These are phyloP conservation scores for Athalia circularis DNA, from an alignment of 2,888 invertebrate genomes.

Conservation along the genomic window DNA sequence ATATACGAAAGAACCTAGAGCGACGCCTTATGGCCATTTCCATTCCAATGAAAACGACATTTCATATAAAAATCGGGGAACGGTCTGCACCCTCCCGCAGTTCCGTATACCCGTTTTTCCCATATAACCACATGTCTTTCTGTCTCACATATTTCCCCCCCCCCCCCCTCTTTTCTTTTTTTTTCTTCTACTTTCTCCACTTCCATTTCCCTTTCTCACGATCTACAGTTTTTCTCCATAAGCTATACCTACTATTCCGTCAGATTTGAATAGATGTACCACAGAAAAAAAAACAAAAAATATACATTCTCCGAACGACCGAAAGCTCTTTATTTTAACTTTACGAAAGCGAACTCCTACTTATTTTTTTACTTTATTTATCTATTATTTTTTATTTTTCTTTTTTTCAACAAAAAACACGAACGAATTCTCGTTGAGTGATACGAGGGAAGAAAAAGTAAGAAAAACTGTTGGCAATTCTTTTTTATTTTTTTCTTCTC, in stretches of 20 bases:
- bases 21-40: constrained; percentile 39
- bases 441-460: not conserved
- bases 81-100: not conserved
- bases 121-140: constrained; percentile 27
- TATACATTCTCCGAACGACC: constrained; percentile 5
- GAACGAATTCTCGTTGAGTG: constrained; percentile 13
- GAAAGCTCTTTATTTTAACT: constrained; percentile 37
- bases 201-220: not conserved
- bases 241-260: not conserved
- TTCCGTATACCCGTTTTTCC: not conserved
- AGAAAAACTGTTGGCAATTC: no score
- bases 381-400: no score
- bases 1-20: constrained; percentile 24
- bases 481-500: no score
- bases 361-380: no score
- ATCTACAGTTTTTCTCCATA: not conserved
- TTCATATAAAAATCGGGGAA: constrained; percentile 39
- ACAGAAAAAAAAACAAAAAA: constrained; percentile 25
- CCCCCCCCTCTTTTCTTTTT: not conserved
- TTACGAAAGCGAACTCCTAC: constrained; percentile 11
- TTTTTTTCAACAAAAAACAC: constrained; percentile 13
- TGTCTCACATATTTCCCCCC: not conserved
- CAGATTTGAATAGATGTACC: constrained; percentile 38
- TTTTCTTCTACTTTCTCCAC: not conserved
- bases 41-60: constrained; percentile 42